Conservation (phyloP, 1,140 invertebrate genomes). For the Teleopsis dalmanni region DNA sequence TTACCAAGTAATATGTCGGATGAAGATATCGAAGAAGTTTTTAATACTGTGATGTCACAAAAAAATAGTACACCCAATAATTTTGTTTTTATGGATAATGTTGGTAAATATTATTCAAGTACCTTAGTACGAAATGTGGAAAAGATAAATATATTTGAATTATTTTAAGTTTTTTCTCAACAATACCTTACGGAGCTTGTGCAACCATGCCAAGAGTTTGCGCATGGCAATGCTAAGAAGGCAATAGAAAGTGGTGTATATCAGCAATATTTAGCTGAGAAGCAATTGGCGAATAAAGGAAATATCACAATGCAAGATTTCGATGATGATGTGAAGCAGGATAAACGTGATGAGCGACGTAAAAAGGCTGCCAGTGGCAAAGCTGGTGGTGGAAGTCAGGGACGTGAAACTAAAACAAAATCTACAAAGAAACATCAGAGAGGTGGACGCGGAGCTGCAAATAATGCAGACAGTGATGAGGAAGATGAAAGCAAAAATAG, state of each 20-base stretch:
- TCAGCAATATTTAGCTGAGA: conserved; percentile 55
- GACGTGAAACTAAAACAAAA: conserved; percentile 92
- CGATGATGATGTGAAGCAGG: conserved; percentile 51
- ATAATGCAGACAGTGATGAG: conserved; percentile 58
- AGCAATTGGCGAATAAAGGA: conserved; percentile 47
- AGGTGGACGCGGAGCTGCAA: conserved; percentile 45
- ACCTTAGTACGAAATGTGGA: neutral
- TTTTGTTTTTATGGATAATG: conserved; percentile 49
- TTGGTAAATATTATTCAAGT: conserved; percentile 40
- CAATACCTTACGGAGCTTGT: conserved; percentile 63
- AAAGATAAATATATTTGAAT: neutral
- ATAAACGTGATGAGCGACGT: conserved; percentile 77
- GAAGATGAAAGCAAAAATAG: conserved; percentile 29
- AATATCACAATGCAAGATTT: conserved; percentile 15
- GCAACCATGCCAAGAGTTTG: conserved; percentile 59
- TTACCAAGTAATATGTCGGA: conserved; percentile 73
- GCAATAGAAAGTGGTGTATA: conserved; percentile 60
- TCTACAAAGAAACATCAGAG: conserved; percentile 72
- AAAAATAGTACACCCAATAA: conserved; percentile 45
- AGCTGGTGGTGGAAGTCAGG: conserved; percentile 82
- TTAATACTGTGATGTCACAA: conserved; percentile 57
- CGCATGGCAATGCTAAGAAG: conserved; percentile 65
- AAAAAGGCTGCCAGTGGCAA: conserved; percentile 82
- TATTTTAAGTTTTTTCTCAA: conserved; percentile 49
- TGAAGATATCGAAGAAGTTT: conserved; percentile 65